Base-by-base conservation (phyloP, 2,797 vertebrate species). In the Lepus oiostolus region DNA sequence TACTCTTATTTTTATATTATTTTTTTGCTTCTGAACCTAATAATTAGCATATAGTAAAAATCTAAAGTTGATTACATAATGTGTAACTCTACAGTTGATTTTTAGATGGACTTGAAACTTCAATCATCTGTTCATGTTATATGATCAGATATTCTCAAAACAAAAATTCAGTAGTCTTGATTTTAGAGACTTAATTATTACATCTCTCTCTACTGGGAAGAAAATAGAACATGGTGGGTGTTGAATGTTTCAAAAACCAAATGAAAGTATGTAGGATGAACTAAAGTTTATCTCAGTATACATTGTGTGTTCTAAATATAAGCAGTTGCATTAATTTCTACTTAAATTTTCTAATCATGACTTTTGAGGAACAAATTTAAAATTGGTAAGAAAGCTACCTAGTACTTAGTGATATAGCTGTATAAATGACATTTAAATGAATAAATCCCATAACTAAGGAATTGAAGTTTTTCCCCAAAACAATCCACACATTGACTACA, bases 341-440 rank as follows among this genome's bases (percentile, higher is more conserved):
- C 3, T 1, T 75, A 81, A 77, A 0, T 80, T 63, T 70, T 87
- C 71, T 86, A 85, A 38, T 1, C 22, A 92, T 92, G 14, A 65
- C 11, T 87, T 1, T 22, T 90, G 12, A 85, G 6, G 16, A 47
- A 6, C 24, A 88, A 72, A 88, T 86, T 88, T 81, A 75, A 94
- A 92, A 90, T 0, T 93, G 9, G 35, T 54, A 54, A 38, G 6
- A 85, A 84, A 77, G 2, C 11, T 47, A 65, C 7, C 4, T 81
- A 54, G 0, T 47, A 68, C 82, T 84, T 83, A 89, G 54, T 4
- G 28, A 21, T 58, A 35, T 28, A 74, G 26, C 26, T 77, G 11
- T 52, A n/a, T 58, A 94, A 94, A 71, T 67, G 2, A 7, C 63
- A 93, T 86, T 74, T 86, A 88, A 89, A 87, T 47, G n/a, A 82